phyloP scores from a whole-genome alignment of 1,140 invertebrate species.

The Frieseomelitta varia region DNA sequence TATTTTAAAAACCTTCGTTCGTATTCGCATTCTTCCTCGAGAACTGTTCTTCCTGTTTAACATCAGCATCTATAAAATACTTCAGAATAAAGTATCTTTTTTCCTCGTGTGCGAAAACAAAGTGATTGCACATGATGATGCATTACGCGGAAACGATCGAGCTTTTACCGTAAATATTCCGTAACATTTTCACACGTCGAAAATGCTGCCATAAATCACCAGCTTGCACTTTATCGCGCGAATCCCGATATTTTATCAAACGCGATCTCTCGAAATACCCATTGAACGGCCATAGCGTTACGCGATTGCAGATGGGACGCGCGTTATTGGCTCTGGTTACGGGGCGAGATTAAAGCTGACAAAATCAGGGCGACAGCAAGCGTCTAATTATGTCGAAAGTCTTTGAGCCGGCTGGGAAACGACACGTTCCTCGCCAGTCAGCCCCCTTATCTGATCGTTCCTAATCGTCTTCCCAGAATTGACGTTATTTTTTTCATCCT shows the following conservation, averaged over 20 bases:
- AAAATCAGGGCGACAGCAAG: slow-evolving; percentile 39
- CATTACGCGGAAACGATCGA: no score
- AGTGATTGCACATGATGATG: neutral
- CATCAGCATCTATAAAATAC: neutral
- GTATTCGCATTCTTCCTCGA: neutral
- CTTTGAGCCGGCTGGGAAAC: slow-evolving; percentile 24
- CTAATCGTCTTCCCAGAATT: slow-evolving; percentile 44
- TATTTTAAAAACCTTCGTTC: no score
- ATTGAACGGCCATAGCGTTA: neutral
- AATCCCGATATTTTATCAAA: neutral
- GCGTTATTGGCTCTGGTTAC: slow-evolving; percentile 2
- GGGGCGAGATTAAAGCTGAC: slow-evolving; percentile 15
- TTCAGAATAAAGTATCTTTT: neutral
- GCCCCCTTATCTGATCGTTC: slow-evolving; percentile 40
- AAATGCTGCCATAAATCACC: neutral
- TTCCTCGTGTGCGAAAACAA: neutral
- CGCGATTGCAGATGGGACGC: neutral
- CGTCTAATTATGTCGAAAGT: slow-evolving; percentile 41
- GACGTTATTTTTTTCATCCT: slow-evolving; percentile 4
- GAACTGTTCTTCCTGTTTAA: neutral
- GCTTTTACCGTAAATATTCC: neutral
- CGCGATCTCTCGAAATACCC: neutral
- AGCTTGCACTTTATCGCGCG: neutral
- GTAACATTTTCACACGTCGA: neutral
- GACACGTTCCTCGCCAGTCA: slow-evolving; percentile 8